Evolutionary conservation across 2,888 invertebrate species (phyloP).

Genomic region (Temnothorax ravouxi): DNA sequence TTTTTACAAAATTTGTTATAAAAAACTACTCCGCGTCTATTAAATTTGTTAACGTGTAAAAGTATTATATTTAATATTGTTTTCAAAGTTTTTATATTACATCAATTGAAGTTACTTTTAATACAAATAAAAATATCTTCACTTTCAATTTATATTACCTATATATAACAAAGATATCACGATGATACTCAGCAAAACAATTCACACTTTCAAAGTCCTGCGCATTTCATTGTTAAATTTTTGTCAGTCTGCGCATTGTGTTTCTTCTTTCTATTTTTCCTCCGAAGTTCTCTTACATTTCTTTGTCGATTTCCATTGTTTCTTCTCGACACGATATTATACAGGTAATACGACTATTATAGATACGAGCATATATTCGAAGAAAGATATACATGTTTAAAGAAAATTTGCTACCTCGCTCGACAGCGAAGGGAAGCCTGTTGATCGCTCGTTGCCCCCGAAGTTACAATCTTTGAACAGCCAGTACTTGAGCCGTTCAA

Average conservation of each 20-base stretch:
- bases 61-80: constrained; percentile 8
- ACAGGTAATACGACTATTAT: constrained; percentile 11
- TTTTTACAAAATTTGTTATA: not conserved
- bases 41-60: not conserved
- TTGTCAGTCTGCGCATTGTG: not conserved
- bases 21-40: not conserved
- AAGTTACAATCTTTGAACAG: constrained; percentile 15
- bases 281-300: not conserved
- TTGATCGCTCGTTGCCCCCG: constrained; percentile 21
- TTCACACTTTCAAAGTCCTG: not conserved
- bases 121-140: not conserved
- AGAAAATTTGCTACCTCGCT: not conserved
- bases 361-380: not conserved
- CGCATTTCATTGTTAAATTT: constrained; percentile 5
- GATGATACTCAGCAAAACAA: not conserved
- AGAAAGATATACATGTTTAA: constrained; percentile 20
- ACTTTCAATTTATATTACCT: not conserved
- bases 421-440: not conserved
- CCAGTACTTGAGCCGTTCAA: not conserved
- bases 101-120: not conserved
- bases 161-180: not conserved
- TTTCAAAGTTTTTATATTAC: not conserved
- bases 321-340: constrained; percentile 23
- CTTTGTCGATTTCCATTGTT: not conserved
- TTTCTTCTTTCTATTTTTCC: not conserved